phyloP scores from a whole-genome alignment of 2,888 invertebrate species.

The Leptinotarsa peninsularis region DNA sequence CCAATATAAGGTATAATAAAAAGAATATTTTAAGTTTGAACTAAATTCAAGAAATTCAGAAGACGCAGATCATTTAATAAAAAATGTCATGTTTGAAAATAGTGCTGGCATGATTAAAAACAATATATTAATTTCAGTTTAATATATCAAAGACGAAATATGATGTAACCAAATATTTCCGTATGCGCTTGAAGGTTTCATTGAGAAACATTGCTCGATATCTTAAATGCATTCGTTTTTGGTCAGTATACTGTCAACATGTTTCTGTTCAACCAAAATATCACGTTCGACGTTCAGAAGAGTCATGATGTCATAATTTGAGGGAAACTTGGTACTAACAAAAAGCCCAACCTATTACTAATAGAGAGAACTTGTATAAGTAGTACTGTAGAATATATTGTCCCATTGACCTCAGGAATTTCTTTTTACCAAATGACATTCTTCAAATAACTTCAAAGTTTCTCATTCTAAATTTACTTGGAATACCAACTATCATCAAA shows the following conservation, averaged over 20 bases:
- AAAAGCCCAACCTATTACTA: conserved; percentile 9
- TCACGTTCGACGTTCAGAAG: conserved; percentile 1
- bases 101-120: too few relatives aligned
- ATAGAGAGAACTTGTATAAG: neutral
- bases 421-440: neutral
- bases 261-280: neutral
- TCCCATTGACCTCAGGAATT: neutral
- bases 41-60: too few relatives aligned
- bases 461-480: neutral
- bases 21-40: too few relatives aligned
- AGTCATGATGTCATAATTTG: conserved; percentile 9
- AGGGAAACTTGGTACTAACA: conserved; percentile 1
- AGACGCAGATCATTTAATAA: too few relatives aligned
- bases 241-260: neutral
- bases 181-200: too few relatives aligned
- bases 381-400: conserved; percentile 9
- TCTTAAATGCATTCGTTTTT: neutral
- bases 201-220: too few relatives aligned
- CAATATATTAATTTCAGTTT: too few relatives aligned
- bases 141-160: too few relatives aligned
- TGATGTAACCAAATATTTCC: too few relatives aligned
- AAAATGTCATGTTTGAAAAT: too few relatives aligned
- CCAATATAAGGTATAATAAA: too few relatives aligned
- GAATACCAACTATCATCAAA: too few relatives aligned
- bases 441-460: neutral